phyloP scores from a whole-genome alignment of 2,113 vertebrate species.

The Eubucco bourcierii region DNA sequence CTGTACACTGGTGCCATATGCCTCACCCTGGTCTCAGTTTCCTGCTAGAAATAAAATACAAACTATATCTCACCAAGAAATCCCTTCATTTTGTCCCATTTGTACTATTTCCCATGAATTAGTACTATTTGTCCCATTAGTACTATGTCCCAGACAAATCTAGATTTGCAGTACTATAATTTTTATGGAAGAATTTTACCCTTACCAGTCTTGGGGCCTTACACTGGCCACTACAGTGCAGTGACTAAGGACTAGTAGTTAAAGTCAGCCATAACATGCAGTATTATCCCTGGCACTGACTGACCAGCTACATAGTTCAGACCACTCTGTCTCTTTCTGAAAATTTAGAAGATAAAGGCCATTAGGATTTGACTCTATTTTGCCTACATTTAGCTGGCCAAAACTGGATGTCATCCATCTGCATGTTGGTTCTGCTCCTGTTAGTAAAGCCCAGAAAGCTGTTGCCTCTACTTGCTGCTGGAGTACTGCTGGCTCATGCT shows the following conservation, averaged over 20 bases:
- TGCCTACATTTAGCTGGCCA: background rate
- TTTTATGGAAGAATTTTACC: background rate
- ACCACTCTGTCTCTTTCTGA: background rate
- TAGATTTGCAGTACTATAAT: background rate
- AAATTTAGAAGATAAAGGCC: background rate
- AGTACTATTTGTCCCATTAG: background rate
- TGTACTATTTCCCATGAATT: background rate
- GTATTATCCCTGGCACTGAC: background rate
- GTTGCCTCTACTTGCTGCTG: background rate
- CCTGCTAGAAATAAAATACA: background rate
- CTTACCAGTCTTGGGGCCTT: background rate
- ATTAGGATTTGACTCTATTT: background rate
- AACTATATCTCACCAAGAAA: background rate
- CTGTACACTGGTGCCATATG: background rate
- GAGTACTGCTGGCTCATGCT: background rate
- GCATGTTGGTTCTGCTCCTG: background rate
- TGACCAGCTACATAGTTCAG: background rate
- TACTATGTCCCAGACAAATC: background rate
- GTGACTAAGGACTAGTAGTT: background rate
- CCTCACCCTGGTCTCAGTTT: background rate
- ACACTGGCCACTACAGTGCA: background rate
- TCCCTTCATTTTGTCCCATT: background rate
- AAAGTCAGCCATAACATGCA: background rate
- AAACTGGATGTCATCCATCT: background rate
- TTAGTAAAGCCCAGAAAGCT: background rate